Evolutionary conservation across 2,888 invertebrate species (phyloP), one percentile per base, ranked within the genome.

Genomic region (Amphipyra berbera): DNA sequence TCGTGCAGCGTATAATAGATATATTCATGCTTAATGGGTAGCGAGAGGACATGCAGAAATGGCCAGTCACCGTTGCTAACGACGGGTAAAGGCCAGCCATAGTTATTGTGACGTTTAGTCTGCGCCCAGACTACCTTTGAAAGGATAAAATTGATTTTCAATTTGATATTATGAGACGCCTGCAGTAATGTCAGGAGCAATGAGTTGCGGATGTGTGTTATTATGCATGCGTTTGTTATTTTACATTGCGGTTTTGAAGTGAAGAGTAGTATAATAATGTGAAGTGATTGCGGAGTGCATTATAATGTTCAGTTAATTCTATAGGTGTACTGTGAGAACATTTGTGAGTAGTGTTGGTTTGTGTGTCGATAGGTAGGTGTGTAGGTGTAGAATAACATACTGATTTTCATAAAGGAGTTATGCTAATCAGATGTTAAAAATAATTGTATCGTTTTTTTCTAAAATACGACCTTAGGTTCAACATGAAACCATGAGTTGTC

Each of bases 31-130:
- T 54, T 68, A 72, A 65, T 70, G 68, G 57, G 56, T 56, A 73
- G 57, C 48, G 35, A 69, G 63, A 71, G 69, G 84, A 85, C 84
- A 88, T 81, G 82, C 80, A 87, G 87, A 91, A 91, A 84, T 77
- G 81, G 76, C 87, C 81, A 93, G 93, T 93, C 93, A 93, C 87
- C 82, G 76, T 81, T 76, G 77, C 87, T 93, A 93, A 93, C 93
- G 93, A 93, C 79, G 87, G 81, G 78, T 83, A 76, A 76, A 78
- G 82, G 71, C 73, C 75, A 68, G 59, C 63, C 59, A 53, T 68
- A 74, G 68, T 70, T 76, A 74, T 69, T 75, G 70, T 76, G 73
- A 73, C 68, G 68, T 59, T 72, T 54, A 61, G 47, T 71, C 58
- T 42, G 55, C 65, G 15, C 41, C 45, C 68, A 69, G 70, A 74